Evolutionary conservation across 2,888 invertebrate species (phyloP), one percentile per base, ranked within the genome.

Genomic region (Dysmachus trigonus): DNA sequence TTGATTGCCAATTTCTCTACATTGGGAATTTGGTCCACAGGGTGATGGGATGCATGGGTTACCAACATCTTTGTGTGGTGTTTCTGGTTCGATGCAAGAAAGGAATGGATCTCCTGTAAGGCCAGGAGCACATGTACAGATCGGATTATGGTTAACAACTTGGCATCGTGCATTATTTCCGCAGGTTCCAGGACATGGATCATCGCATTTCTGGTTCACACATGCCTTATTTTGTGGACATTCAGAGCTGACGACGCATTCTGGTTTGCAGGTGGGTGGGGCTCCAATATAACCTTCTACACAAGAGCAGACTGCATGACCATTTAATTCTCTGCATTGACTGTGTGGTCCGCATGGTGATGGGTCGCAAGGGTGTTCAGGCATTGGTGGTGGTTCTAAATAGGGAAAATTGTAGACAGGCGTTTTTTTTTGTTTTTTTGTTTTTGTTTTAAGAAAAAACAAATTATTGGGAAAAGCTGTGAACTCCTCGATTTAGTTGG

Each of bases 21-120:
- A 97, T 90, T 96, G 95, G 4, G 97, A 96, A 90, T 97, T 95
- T 0, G 96, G 96, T 85, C 97, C 97, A 91, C 97, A 97, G 0
- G 97, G 97, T 88, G 96, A 96, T 15, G 97, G 96, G 77, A 94
- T 92, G 90, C 97, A 97, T 38, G 96, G 96, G 90, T 96, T 95
- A 87, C 92, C 92, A 72, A 91, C 90, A 87, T 91, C 90, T 88
- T 90, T 91, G 0, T 71, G 15, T 71, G 86, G 86, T 86, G 92
- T 90, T 51, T 91, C 91, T 88, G 93, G 93, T 90, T 92, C 90
- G 62, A 91, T 88, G 88, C 95, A 95, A 86, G 93, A 91, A 18
- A 92, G 91, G 89, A 95, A 95, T 86, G 95, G 95, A 92, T 95
- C 95, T 76, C 95, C 95, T 30, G 94, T 94, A 91, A 93, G 93